Conservation (phyloP, 2,113 vertebrate species). For the Perccottus glenii region DNA sequence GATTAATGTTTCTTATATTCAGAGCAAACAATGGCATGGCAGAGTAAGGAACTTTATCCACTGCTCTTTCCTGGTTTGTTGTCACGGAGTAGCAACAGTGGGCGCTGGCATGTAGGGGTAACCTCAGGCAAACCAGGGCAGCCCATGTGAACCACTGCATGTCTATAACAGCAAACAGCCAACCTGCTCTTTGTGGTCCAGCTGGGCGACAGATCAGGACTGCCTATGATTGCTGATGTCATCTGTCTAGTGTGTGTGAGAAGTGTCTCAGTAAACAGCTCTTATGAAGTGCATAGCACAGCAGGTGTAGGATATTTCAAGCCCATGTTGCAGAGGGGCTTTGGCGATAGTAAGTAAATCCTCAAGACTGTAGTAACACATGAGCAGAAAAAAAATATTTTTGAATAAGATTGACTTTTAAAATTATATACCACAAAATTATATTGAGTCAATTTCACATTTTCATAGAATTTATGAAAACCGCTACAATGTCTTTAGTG, state of each 20-base stretch:
- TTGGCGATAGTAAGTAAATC: constrained; percentile 23
- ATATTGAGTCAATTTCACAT: no score
- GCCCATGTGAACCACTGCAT: background rate
- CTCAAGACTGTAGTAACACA: constrained; percentile 9
- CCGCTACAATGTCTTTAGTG: no score
- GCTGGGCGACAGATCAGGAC: constrained; percentile 49
- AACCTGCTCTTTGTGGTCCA: constrained; percentile 39
- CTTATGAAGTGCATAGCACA: constrained; percentile 52
- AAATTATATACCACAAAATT: no score
- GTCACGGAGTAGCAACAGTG: constrained; percentile 1
- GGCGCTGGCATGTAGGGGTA: constrained; percentile 4
- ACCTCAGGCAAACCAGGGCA: constrained; percentile 18
- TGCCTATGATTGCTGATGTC: constrained; percentile 46
- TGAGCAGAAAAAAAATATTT: background rate
- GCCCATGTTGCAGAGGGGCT: constrained; percentile 32
- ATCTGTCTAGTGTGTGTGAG: constrained; percentile 37
- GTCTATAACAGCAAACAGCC: no score
- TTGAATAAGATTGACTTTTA: no score
- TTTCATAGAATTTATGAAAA: no score
- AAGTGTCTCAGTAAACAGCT: constrained; percentile 36
- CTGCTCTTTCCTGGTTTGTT: background rate
- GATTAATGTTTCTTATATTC: no score
- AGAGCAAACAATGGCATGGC: no score
- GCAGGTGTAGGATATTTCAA: constrained; percentile 70
- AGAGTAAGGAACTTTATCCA: background rate